Base-by-base conservation (phyloP, 2,113 vertebrate genomes). In the Cyrtonyx montezumae region DNA sequence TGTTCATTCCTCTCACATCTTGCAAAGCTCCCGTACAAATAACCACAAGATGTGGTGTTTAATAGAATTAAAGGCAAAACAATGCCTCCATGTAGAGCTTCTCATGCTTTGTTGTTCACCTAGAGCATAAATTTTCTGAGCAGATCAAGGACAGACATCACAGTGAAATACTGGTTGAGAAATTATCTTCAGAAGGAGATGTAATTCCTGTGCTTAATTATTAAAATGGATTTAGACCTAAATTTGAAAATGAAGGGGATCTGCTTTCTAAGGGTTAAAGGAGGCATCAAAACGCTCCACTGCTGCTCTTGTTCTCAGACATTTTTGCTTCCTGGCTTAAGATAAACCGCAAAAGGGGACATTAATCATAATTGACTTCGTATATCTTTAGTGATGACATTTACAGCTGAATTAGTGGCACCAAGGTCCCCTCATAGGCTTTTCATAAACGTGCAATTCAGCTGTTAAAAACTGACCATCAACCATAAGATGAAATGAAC, bases 381-480 rank as follows among this genome's bases (percentile, higher is more conserved):
- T 30, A 8, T 53, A 13, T 13, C 36, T 58, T 62, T 48, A 76
- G 32, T 6, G 56, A 16, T 87, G 34, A 34, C 30, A 49, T 80
- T 86, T 61, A 15, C 17, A 76, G n/a, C 55, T 42, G 77, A 78
- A 62, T 7, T 51, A 40, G 28, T 65, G 37, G 20, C 14, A 6
- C 0, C 8, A 34, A 46, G 16, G 4, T 83, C 51, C 46, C 37
- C 40, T 78, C 2, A 18, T 0, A 36, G 32, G 11, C 5, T 84
- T 8, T 13, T 5, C 21, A 30, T 4, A 25, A 14, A 56, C 13
- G 4, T 40, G 21, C 13, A 87, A 43, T 45, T 30, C 70, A 56
- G 28, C 34, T 2, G 2, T 28, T 6, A 5, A 3, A 5, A 10
- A 0, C 18, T 56, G 58, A 7, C 5, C 49, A 32, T 6, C 18